Evolutionary conservation across 1,140 invertebrate species (phyloP).

Genomic region (Atopsyche davidsoni): DNA sequence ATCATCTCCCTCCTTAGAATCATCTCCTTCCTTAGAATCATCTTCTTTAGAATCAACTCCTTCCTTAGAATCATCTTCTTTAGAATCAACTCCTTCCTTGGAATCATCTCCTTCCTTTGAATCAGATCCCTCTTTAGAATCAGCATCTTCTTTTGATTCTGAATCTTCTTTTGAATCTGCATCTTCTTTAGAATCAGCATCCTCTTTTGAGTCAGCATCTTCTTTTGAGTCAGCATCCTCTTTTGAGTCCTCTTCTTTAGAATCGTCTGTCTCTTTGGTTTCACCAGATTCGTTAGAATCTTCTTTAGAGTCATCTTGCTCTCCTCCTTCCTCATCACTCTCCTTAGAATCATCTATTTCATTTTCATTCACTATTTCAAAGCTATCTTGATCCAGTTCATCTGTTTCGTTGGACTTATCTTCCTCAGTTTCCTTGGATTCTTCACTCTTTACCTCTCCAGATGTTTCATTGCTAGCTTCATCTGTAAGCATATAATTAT

Average conservation of each 20-base stretch:
- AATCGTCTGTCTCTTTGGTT: slow-evolving; percentile 34
- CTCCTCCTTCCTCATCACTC: slow-evolving; percentile 29
- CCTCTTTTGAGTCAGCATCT: slow-evolving; percentile 30
- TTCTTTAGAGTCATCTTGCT: slow-evolving; percentile 36
- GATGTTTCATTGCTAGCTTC: slow-evolving; percentile 31
- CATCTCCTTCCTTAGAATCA: slow-evolving; percentile 29
- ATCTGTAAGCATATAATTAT: slow-evolving; percentile 5
- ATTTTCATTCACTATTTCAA: slow-evolving; percentile 41
- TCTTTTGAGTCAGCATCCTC: slow-evolving; percentile 32
- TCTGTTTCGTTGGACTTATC: slow-evolving; percentile 33
- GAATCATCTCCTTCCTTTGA: slow-evolving; percentile 14
- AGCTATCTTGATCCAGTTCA: slow-evolving; percentile 40
- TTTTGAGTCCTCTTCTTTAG: slow-evolving; percentile 29
- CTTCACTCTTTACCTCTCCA: slow-evolving; percentile 23
- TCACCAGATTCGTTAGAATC: slow-evolving; percentile 34
- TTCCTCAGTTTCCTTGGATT: slow-evolving; percentile 22
- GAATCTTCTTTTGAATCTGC: slow-evolving; percentile 29
- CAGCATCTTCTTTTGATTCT: slow-evolving; percentile 19
- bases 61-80: slow-evolving; percentile 27
- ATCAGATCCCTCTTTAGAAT: slow-evolving; percentile 18
- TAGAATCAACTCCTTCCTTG: slow-evolving; percentile 25
- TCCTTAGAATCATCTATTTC: slow-evolving; percentile 22
- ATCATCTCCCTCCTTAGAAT: slow-evolving; percentile 36
- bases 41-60: slow-evolving; percentile 29
- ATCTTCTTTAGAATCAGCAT: slow-evolving; percentile 33